Evolutionary conservation across 2,888 invertebrate species (phyloP).

Genomic region (Thereva nobilitata): DNA sequence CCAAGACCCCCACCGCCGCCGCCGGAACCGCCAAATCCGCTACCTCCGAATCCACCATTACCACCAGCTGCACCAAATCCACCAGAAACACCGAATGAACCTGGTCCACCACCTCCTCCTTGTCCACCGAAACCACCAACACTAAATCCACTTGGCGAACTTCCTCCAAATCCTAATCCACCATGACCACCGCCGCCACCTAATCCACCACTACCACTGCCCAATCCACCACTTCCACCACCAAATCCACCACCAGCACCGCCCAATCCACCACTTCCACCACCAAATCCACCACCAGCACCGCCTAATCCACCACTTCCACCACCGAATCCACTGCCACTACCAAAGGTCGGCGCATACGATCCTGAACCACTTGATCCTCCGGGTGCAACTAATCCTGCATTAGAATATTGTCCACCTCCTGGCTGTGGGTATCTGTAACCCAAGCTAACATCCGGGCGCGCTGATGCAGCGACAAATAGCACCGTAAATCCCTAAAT

Average conservation of each 20-base stretch:
- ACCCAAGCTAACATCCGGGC: slow-evolving; percentile 41
- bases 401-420: not conserved
- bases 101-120: not conserved
- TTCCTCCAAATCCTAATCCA: slow-evolving; percentile 27
- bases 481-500: slow-evolving; percentile 3
- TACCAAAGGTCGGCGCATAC: slow-evolving; percentile 14
- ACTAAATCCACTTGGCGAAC: slow-evolving; percentile 30
- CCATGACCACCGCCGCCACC: slow-evolving; percentile 29
- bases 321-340: not conserved
- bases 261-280: slow-evolving; percentile 4
- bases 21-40: not conserved
- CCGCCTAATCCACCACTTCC: not conserved
- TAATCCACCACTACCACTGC: slow-evolving; percentile 14
- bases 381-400: slow-evolving; percentile 2
- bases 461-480: slow-evolving; percentile 22
- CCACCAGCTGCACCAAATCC: slow-evolving; percentile 1
- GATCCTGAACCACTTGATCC: slow-evolving; percentile 4
- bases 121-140: slow-evolving; percentile 3
- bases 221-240: slow-evolving; percentile 3
- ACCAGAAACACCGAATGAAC: not conserved
- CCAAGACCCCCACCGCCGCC: not conserved
- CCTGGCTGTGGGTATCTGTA: slow-evolving; percentile 38
- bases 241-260: not conserved
- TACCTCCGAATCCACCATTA: not conserved
- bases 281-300: slow-evolving; percentile 8